phyloP scores from a whole-genome alignment of 2,797 vertebrate genomes.

The Hoplostethus mediterraneus region DNA sequence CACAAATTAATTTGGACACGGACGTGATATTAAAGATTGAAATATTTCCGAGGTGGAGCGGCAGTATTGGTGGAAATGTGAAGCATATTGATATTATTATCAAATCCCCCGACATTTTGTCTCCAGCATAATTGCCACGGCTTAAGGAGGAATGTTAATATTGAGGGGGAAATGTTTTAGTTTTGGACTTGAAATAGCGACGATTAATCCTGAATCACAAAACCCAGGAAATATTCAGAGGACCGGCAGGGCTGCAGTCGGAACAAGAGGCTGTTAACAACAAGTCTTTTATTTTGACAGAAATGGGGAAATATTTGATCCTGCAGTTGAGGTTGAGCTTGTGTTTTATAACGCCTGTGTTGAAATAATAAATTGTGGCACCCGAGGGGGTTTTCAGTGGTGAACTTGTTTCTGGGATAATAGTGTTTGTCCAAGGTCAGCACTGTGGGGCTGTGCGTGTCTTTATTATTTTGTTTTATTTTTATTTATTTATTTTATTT shows the following conservation, averaged over 20 bases:
- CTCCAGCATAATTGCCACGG: conserved; percentile 68
- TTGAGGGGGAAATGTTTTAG: conserved; percentile 52
- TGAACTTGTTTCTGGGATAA: conserved; percentile 62
- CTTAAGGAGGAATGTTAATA: conserved; percentile 76
- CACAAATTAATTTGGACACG: conserved; percentile 26
- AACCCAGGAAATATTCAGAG: conserved; percentile 47
- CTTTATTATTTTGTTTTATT: conserved; percentile 28
- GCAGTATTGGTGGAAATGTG: conserved; percentile 59
- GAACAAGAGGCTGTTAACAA: conserved; percentile 3
- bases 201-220: conserved; percentile 35
- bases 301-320: conserved; percentile 10
- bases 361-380: conserved; percentile 51
- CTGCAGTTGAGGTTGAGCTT: conserved; percentile 17
- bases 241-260: conserved; percentile 22
- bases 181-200: conserved; percentile 64
- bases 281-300: conserved; percentile 41
- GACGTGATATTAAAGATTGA: conserved; percentile 66
- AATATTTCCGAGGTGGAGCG: conserved; percentile 70
- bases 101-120: conserved; percentile 79
- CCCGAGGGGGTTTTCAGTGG: conserved; percentile 5
- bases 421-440: conserved; percentile 79
- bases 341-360: conserved; percentile 26
- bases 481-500: conserved; percentile 4
- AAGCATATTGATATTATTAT: conserved; percentile 78
- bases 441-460: conserved; percentile 9